Evolutionary conservation across 1,140 invertebrate genomes (phyloP).

Genomic region (Apocrypta bakeri): DNA sequence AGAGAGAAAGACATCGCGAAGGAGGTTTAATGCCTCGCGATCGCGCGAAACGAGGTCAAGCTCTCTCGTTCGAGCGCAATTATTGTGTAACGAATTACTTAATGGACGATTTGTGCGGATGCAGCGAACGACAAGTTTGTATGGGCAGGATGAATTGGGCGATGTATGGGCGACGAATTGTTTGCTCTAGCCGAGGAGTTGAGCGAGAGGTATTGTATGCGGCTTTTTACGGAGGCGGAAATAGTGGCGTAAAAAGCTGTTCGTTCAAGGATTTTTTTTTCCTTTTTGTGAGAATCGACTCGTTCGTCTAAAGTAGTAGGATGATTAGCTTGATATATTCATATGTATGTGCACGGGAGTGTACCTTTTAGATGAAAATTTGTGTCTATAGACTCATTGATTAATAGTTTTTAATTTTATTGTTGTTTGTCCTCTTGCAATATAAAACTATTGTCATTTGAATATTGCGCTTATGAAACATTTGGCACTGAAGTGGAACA

Average conservation of each 20-base stretch:
- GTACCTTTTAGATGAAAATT: background rate
- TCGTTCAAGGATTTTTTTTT: background rate
- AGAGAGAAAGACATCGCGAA: background rate
- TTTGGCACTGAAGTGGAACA: too few species aligned
- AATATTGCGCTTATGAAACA: too few species aligned
- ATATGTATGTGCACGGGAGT: background rate
- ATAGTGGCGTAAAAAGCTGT: background rate
- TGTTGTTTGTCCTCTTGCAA: too few species aligned
- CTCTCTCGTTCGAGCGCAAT: background rate
- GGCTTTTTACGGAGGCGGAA: background rate
- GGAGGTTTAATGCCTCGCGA: background rate
- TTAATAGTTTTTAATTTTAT: too few species aligned
- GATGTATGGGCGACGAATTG: background rate
- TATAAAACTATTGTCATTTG: too few species aligned
- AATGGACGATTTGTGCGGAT: constrained; percentile 34
- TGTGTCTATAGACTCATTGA: too few species aligned
- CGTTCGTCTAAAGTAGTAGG: too few species aligned
- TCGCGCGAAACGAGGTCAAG: background rate
- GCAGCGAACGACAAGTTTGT: background rate
- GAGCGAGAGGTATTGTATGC: background rate
- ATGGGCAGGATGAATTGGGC: background rate
- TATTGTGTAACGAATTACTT: constrained; percentile 48
- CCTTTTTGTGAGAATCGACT: background rate
- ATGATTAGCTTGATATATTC: too few species aligned
- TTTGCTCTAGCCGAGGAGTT: background rate